Evolutionary conservation across 2,797 vertebrate genomes (phyloP).

Genomic region (Chaunax sp.): DNA sequence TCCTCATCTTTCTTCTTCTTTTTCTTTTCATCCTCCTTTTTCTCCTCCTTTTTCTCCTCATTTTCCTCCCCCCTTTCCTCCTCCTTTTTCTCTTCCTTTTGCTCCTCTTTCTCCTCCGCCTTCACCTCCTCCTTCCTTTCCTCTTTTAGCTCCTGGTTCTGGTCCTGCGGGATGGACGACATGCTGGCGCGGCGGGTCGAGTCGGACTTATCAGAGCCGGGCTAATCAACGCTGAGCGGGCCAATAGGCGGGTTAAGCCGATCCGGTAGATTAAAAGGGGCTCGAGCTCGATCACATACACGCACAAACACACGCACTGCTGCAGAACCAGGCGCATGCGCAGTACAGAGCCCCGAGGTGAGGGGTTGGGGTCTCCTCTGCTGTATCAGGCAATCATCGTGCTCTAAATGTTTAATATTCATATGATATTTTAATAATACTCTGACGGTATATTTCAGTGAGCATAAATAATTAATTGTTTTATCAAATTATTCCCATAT

Average conservation of each 20-base stretch:
- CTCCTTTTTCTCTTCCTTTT: background rate
- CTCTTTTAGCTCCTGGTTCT: slow-evolving; percentile 3
- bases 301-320: slow-evolving; percentile 16
- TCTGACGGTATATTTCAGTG: no score
- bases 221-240: slow-evolving; percentile 38
- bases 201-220: slow-evolving; percentile 4
- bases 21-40: background rate
- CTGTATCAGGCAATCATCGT: background rate
- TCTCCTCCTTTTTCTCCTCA: background rate
- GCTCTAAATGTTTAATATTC: no score
- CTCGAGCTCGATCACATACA: slow-evolving; percentile 11
- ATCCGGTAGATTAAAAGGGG: slow-evolving; percentile 10
- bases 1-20: background rate
- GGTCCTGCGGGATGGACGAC: slow-evolving; percentile 33
- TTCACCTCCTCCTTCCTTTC: slow-evolving; percentile 4
- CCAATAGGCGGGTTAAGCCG: background rate
- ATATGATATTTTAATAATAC: no score
- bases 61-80: background rate
- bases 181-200: slow-evolving; percentile 46
- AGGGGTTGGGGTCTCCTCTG: slow-evolving; percentile 12
- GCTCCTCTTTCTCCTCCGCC: background rate
- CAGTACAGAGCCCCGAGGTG: slow-evolving; percentile 5
- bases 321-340: slow-evolving; percentile 60
- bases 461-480: no score
- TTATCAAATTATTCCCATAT: no score